Percentiles rank a stretch among this genome's conserved stretches.
phyloP scores from a whole-genome alignment of 2,113 vertebrate species.

The Upupa epops region DNA sequence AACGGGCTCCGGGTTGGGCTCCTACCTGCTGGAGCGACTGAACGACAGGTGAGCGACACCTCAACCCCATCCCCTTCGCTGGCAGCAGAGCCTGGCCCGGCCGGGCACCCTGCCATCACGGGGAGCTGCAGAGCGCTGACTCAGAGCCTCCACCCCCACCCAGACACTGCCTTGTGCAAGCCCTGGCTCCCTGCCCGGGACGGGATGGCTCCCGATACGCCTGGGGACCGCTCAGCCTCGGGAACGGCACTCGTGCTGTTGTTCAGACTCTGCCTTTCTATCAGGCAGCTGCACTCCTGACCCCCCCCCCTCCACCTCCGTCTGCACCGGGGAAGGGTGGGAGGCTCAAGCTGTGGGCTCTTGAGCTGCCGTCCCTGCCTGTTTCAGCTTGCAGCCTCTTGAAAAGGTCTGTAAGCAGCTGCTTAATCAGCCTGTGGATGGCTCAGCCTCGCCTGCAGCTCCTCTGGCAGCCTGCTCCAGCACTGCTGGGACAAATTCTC shows the following conservation, averaged over 20 bases:
- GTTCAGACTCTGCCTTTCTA: neutral
- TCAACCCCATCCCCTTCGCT: neutral
- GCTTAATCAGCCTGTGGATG: constrained; percentile 14
- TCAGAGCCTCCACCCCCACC: constrained; percentile 54
- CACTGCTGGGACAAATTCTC: constrained; percentile 39
- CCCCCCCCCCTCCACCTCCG: too few relatives aligned
- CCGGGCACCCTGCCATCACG: neutral
- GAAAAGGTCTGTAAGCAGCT: constrained; percentile 12
- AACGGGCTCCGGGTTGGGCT: constrained; percentile 94
- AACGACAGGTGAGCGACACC: constrained; percentile 87
- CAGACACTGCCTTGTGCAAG: constrained; percentile 59
- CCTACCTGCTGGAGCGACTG: constrained; percentile 94
- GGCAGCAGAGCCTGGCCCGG: neutral
- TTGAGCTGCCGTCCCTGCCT: neutral
- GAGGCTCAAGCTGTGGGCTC: neutral
- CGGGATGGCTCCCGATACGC: neutral
- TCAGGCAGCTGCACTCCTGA: neutral
- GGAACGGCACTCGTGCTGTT: neutral
- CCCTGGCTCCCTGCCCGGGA: neutral
- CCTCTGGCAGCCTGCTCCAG: constrained; percentile 10
- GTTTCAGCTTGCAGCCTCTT: constrained; percentile 37
- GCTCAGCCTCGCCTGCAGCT: constrained; percentile 37
- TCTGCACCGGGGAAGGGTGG: neutral
- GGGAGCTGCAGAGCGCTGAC: constrained; percentile 35
- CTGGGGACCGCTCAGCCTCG: constrained; percentile 1